phyloP scores from a whole-genome alignment of 2,888 invertebrate genomes.

The Pomacea canaliculata region DNA sequence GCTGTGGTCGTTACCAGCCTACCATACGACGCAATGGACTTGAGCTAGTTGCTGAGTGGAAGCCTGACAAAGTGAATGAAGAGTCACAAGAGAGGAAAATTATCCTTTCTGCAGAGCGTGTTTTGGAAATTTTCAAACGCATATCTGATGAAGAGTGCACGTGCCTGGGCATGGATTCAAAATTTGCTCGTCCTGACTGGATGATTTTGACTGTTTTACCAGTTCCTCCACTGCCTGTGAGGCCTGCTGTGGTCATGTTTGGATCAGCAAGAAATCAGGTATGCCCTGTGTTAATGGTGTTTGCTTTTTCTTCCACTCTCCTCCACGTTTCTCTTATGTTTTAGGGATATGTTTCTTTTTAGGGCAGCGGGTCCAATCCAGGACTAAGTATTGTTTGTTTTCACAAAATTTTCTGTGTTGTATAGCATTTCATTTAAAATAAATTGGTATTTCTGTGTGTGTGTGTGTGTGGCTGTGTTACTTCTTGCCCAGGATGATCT shows the following conservation, averaged over 20 bases:
- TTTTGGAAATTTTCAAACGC: constrained; percentile 92
- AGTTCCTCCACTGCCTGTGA: constrained; percentile 94
- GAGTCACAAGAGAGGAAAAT: constrained; percentile 97
- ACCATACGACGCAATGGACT: constrained; percentile 89
- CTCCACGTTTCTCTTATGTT: too few species aligned
- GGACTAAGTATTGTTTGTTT: too few species aligned
- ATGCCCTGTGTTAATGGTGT: not conserved
- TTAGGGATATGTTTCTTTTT: too few species aligned
- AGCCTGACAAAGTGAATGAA: constrained; percentile 85
- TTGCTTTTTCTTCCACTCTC: too few species aligned
- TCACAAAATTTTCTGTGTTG: too few species aligned
- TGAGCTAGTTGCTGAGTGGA: constrained; percentile 98
- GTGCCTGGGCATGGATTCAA: constrained; percentile 95
- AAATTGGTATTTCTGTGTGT: too few species aligned
- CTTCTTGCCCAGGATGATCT: constrained; percentile 84
- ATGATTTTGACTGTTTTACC: constrained; percentile 98
- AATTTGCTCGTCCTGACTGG: constrained; percentile 96
- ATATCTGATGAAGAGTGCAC: constrained; percentile 91
- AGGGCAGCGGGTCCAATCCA: too few species aligned
- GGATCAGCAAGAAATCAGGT: constrained; percentile 95
- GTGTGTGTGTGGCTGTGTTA: not conserved
- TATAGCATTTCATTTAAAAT: too few species aligned
- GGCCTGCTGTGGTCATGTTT: constrained; percentile 98
- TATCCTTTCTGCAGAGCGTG: constrained; percentile 91
- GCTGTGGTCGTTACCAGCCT: constrained; percentile 98